phyloP scores from a whole-genome alignment of 2,888 invertebrate species.

The Drosophila borborema region DNA sequence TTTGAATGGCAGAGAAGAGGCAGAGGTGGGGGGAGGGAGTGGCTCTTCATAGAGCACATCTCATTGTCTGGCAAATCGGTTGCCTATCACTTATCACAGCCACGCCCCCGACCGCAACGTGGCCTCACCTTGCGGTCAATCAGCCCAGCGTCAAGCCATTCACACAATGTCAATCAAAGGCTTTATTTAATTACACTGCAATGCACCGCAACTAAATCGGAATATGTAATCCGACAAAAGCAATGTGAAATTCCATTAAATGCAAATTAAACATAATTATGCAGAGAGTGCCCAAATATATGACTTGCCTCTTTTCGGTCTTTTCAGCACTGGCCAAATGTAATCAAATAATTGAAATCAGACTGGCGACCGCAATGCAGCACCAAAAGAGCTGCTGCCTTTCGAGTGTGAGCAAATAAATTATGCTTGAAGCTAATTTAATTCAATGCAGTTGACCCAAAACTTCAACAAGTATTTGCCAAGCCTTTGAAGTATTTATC shows the following conservation, averaged over 20 bases:
- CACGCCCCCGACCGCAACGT: conserved; percentile 18
- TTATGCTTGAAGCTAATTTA: conserved; percentile 31
- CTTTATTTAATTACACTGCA: conserved; percentile 44
- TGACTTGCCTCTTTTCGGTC: no score
- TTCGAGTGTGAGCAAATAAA: conserved; percentile 36
- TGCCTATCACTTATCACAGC: conserved; percentile 28
- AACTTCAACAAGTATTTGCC: neutral
- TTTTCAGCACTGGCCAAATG: conserved; percentile 6
- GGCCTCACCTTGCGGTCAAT: conserved; percentile 39
- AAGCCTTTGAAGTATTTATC: neutral
- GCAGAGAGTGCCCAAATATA: neutral
- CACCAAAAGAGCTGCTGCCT: conserved; percentile 7
- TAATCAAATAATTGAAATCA: conserved; percentile 55
- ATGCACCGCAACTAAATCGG: conserved; percentile 23
- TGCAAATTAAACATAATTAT: conserved; percentile 1
- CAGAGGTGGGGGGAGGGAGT: neutral
- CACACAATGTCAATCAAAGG: conserved; percentile 50
- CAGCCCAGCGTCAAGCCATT: conserved; percentile 11
- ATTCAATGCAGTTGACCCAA: conserved; percentile 6
- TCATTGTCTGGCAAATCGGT: neutral
- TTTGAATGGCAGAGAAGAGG: neutral
- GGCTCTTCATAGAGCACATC: neutral
- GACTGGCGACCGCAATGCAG: conserved; percentile 37
- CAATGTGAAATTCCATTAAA: neutral
- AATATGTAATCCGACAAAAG: neutral